phyloP scores from a whole-genome alignment of 2,888 invertebrate genomes.

The Morpho deidamia region DNA sequence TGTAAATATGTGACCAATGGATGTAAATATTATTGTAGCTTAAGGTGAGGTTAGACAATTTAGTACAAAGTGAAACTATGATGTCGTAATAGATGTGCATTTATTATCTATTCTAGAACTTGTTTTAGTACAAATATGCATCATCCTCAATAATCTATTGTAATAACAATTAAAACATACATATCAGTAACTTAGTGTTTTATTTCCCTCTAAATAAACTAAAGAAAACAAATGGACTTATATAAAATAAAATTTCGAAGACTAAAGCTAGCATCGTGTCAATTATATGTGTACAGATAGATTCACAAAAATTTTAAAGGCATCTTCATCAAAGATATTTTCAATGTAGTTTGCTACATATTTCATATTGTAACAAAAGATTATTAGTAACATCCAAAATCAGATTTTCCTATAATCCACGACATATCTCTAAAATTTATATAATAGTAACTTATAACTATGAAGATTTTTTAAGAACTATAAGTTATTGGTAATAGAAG shows the following conservation, averaged over 20 bases:
- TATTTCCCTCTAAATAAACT: conserved; percentile 9
- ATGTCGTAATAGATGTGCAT: conserved; percentile 49
- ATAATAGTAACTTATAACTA: too few species aligned
- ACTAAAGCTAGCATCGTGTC: not conserved
- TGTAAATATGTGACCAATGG: conserved; percentile 39
- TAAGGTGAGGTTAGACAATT: conserved; percentile 16
- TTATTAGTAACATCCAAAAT: too few species aligned
- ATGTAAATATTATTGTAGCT: conserved; percentile 55
- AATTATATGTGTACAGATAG: too few species aligned
- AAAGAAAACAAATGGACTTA: not conserved
- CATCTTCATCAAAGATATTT: too few species aligned
- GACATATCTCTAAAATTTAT: too few species aligned
- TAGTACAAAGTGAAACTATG: conserved; percentile 32
- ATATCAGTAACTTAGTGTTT: conserved; percentile 22
- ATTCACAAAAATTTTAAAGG: too few species aligned
- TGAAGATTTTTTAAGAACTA: too few species aligned
- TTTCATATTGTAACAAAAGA: too few species aligned
- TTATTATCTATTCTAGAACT: conserved; percentile 48
- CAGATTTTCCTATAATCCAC: too few species aligned
- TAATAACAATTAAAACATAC: conserved; percentile 25
- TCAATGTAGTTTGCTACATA: too few species aligned
- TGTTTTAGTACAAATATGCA: conserved; percentile 23
- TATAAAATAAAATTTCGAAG: not conserved
- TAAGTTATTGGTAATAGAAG: too few species aligned
- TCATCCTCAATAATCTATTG: conserved; percentile 18